A percentile compares a stretch with the other conserved stretches of the same genome.
phyloP scores from a whole-genome alignment of 2,113 vertebrate species.

The Paralichthys olivaceus region DNA sequence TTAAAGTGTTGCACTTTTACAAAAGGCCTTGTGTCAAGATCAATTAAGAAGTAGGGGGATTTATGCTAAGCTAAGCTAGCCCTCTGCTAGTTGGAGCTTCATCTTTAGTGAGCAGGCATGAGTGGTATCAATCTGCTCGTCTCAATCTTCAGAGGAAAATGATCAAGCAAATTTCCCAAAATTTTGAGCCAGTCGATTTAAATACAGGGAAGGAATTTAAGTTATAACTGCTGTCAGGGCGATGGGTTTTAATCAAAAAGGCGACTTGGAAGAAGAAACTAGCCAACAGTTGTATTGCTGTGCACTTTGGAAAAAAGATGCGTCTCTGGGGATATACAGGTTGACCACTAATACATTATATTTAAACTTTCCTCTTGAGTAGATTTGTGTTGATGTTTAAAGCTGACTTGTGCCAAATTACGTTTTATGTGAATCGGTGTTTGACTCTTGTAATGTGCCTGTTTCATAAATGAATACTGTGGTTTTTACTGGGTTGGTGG shows the following conservation, averaged over 20 bases:
- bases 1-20: not conserved
- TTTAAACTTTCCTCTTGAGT: not conserved
- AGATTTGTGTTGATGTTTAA: constrained; percentile 23
- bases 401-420: constrained; percentile 52
- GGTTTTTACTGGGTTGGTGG: not conserved
- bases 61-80: not conserved
- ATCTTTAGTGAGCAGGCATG: not conserved
- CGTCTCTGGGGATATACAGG: not conserved
- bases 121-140: not conserved
- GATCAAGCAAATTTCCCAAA: not conserved
- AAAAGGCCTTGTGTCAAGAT: not conserved
- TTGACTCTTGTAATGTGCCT: constrained; percentile 40
- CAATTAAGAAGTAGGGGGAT: not conserved
- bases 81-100: not conserved
- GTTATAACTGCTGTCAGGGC: not conserved
- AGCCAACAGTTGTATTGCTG: not conserved
- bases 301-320: not conserved
- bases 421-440: constrained; percentile 37
- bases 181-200: not conserved
- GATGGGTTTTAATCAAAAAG: not conserved
- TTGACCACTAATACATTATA: constrained; percentile 35
- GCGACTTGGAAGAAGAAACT: not conserved
- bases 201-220: not conserved
- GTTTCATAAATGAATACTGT: not conserved
- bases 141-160: not conserved